These are phyloP conservation scores for Rana temporaria DNA, from an alignment of 2,113 vertebrate species.

Conservation along the genomic window DNA sequence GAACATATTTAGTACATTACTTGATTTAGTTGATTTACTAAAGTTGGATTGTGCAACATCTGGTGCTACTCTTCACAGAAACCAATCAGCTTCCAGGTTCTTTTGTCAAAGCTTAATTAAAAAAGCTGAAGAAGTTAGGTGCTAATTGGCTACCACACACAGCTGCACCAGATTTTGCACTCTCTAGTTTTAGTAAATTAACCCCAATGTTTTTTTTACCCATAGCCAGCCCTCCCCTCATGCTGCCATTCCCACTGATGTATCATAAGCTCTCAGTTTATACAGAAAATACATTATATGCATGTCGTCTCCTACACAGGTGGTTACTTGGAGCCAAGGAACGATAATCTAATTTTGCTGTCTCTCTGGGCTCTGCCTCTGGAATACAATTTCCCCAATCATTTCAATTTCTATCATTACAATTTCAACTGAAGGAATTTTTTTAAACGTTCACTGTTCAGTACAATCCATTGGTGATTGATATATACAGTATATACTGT, in stretches of 20 bases:
- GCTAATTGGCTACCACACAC: too few relatives aligned
- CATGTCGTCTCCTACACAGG: conserved; percentile 31
- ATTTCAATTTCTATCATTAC: conserved; percentile 4
- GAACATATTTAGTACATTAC: too few relatives aligned
- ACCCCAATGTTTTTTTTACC: neutral
- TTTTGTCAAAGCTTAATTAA: too few relatives aligned
- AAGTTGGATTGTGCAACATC: too few relatives aligned
- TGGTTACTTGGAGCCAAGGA: conserved; percentile 60
- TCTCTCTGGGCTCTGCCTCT: conserved; percentile 47
- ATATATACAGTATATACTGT: neutral
- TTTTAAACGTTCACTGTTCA: neutral
- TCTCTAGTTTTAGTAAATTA: too few relatives aligned
- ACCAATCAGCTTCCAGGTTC: too few relatives aligned
- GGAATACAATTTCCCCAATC: conserved; percentile 29
- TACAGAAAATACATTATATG: conserved; percentile 29
- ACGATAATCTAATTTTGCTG: conserved; percentile 61
- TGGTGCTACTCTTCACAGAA: too few relatives aligned
- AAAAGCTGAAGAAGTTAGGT: too few relatives aligned
- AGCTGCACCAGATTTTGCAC: too few relatives aligned
- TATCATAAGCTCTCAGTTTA: conserved; percentile 7
- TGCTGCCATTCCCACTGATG: neutral
- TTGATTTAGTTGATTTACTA: too few relatives aligned
- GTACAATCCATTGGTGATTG: conserved; percentile 33
- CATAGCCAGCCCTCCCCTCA: neutral
- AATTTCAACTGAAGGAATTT: conserved; percentile 5